Evolutionary conservation across 2,113 vertebrate genomes (phyloP).

Genomic region (Myocastor coypus): DNA sequence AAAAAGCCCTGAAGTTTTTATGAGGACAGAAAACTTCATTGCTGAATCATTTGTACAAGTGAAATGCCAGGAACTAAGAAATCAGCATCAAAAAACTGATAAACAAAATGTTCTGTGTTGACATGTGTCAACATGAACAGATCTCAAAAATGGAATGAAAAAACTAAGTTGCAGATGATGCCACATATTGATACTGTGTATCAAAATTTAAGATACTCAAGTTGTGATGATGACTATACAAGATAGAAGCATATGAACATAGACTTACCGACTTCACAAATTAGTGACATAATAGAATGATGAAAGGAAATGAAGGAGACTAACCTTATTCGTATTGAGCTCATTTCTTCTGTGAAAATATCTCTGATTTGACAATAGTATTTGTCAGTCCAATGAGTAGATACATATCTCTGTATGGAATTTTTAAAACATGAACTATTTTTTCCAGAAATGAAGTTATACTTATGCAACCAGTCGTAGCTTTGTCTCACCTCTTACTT

Average conservation of each 20-base stretch:
- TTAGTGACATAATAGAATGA: background rate
- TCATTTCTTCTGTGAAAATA: conserved; percentile 8
- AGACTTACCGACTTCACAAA: background rate
- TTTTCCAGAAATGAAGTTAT: background rate
- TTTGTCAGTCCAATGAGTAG: background rate
- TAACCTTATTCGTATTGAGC: background rate
- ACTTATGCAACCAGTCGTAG: background rate
- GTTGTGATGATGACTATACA: background rate
- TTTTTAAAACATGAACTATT: background rate
- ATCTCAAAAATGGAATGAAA: conserved; percentile 2
- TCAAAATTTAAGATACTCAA: background rate
- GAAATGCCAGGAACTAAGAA: background rate
- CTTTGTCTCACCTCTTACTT: background rate
- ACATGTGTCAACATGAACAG: background rate
- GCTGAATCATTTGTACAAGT: background rate
- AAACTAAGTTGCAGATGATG: background rate
- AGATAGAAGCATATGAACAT: background rate
- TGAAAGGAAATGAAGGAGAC: background rate
- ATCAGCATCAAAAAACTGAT: background rate
- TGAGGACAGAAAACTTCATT: background rate
- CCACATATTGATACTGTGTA: background rate
- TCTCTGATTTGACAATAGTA: background rate
- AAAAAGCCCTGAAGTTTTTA: background rate
- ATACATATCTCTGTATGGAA: background rate
- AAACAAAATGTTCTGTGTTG: background rate